Base-by-base conservation (phyloP, 2,888 invertebrate species). In the Octonoba sinensis region DNA sequence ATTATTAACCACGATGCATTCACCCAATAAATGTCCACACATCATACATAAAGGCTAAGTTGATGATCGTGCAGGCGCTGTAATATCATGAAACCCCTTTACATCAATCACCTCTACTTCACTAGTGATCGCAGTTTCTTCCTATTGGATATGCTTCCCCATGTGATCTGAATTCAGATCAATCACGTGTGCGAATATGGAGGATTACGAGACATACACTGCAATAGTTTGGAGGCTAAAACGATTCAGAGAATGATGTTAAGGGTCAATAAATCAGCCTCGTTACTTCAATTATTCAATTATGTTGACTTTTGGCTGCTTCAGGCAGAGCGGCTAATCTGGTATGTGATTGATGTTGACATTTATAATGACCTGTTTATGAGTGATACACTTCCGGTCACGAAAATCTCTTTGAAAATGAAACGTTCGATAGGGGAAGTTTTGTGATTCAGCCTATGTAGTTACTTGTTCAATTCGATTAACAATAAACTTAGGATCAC, bases 271-370 rank as follows among this genome's bases (percentile, higher is more conserved):
- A 22, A 54, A 54, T 73, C 64, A 46, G 36, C 36, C 57, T 20
- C 36, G 51, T 75, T 12, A 67, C 67, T 56, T 67, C 67, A 51
- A 75, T 75, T 64, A 74, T 66, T 66, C 74, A 66, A 67, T 67
- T 12, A 67, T 66, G 67, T 75, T 75, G 67, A 67, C 67, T 60
- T 67, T 62, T 51, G 59, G 47, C 18, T 36, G 27, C 59, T 46
- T 66, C 57, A 73, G 6, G 20, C 62, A 15, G 13, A 44, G 27
- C 20, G 56, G 57, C 44, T 73, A 73, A 73, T 65, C 44, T 44
- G 73, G 36, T 36, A n/a, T 44, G 36, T 73, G 73, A 56, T 64
- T 56, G 22, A 65, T 73, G 44, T 56, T 24, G 16, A 46, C 22
- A 11, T n/a, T 66, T 22, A 18, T 66, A 66, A 66, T 22, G 22